Conservation (phyloP, 1,140 invertebrate species). For the Drosophila bocqueti region DNA sequence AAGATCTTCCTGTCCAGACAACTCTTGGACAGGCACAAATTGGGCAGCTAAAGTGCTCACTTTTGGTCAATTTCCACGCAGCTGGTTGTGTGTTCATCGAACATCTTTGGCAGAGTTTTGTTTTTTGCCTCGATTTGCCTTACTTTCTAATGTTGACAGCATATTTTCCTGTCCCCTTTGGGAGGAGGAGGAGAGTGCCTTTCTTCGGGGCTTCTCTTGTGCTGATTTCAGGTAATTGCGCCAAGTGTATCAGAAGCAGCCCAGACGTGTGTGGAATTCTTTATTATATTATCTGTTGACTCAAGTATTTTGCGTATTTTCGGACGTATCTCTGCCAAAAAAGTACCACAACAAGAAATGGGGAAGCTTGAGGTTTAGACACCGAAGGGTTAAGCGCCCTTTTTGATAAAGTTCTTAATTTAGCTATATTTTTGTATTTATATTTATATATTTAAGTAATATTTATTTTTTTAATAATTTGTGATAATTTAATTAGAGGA, state of each 20-base stretch:
- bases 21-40: conserved; percentile 68
- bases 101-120: conserved; percentile 59
- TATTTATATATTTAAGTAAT: background rate
- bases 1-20: conserved; percentile 72
- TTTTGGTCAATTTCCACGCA: conserved; percentile 77
- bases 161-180: conserved; percentile 29
- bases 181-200: conserved; percentile 17
- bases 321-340: conserved; percentile 40
- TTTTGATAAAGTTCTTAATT: background rate
- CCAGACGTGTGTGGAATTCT: conserved; percentile 70
- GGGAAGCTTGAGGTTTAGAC: no score
- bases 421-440: background rate
- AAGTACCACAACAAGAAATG: conserved; percentile 15
- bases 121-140: conserved; percentile 55
- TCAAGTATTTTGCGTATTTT: conserved; percentile 53
- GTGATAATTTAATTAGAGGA: no score
- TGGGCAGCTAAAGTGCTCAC: conserved; percentile 78
- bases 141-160: conserved; percentile 73
- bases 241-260: conserved; percentile 32
- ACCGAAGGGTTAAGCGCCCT: conserved; percentile 5
- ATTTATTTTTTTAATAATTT: no score
- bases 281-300: conserved; percentile 51
- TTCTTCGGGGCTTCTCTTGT: conserved; percentile 26
- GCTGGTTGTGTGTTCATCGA: conserved; percentile 43
- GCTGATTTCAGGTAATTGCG: conserved; percentile 38